Evolutionary conservation across 2,888 invertebrate genomes (phyloP), one percentile per base, ranked within the genome.

Genomic region (Limenitis camilla): DNA sequence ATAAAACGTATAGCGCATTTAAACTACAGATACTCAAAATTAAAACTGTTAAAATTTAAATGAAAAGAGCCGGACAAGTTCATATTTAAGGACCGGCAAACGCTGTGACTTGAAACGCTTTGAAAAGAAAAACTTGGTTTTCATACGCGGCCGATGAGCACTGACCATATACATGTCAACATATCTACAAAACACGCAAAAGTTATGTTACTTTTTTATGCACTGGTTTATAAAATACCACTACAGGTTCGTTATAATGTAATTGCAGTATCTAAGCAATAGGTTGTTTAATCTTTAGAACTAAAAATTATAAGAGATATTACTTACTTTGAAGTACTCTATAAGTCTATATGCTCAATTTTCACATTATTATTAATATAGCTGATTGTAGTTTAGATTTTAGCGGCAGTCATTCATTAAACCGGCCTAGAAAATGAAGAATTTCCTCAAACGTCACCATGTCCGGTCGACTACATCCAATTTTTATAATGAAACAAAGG

Each of bases 401-500:
- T 30, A 11, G 40, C 29, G 46, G 32, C 40, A 40, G 43, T 31
- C 33, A 48, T 40, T 40, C 40, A 45, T 51, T 39, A 45, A 43
- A 49, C 49, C 47, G 56, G 49, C 47, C 53, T 60, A 55, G 55
- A 59, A 57, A 59, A 58, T 60, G 54, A 52, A 49, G 54, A 56
- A 46, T 59, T 61, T 62, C 53, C 61, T 58, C 55, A 35, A 55
- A 44, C 52, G 50, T 44, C 53, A 44, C 44, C n/a, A 36, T 36
- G 62, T 59, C 58, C 61, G 60, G 57, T 61, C 59, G 63, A 61
- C 61, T 62, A 64, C 67, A 61, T 75, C 69, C 75, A 75, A 77
- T 78, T 76, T 76, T 71, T 70, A 73, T 76, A 73, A 72, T 67
- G 72, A 71, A 78, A 77, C 76, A 76, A 76, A 75, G 75, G 73